phyloP scores from a whole-genome alignment of 2,113 vertebrate genomes.

The Brienomyrus brachyistius region DNA sequence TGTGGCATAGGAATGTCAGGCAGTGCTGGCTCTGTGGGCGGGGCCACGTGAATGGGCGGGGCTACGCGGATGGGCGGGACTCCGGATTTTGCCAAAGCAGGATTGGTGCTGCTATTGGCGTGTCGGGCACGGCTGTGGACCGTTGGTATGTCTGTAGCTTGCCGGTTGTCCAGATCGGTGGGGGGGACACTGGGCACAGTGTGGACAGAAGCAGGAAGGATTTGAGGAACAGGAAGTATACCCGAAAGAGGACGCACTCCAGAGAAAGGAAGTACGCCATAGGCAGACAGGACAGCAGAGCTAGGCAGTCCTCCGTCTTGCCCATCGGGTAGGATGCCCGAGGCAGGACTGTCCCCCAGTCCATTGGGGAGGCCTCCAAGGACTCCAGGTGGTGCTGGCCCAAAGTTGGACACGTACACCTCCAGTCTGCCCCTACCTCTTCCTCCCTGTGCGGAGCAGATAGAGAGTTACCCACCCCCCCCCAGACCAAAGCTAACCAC shows the following conservation, averaged over 20 bases:
- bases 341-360: not conserved
- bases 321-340: not conserved
- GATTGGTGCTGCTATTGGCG: not conserved
- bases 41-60: not conserved
- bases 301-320: not conserved
- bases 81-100: not conserved
- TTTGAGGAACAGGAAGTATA: not conserved
- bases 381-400: not conserved
- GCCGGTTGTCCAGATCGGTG: not conserved
- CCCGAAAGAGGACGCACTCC: not conserved
- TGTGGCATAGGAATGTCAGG: not conserved
- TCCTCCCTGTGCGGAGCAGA: conserved; percentile 33
- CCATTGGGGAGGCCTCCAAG: conserved; percentile 8
- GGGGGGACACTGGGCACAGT: not conserved
- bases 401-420: conserved; percentile 32
- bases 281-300: not conserved
- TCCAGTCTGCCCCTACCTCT: conserved; percentile 34
- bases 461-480: not conserved
- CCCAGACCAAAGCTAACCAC: not conserved
- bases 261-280: not conserved
- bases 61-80: not conserved
- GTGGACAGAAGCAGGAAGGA: not conserved
- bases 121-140: not conserved
- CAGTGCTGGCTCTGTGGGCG: not conserved
- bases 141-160: not conserved